Base-by-base conservation (phyloP, 1,140 invertebrate species). In the Cydia strobilella region DNA sequence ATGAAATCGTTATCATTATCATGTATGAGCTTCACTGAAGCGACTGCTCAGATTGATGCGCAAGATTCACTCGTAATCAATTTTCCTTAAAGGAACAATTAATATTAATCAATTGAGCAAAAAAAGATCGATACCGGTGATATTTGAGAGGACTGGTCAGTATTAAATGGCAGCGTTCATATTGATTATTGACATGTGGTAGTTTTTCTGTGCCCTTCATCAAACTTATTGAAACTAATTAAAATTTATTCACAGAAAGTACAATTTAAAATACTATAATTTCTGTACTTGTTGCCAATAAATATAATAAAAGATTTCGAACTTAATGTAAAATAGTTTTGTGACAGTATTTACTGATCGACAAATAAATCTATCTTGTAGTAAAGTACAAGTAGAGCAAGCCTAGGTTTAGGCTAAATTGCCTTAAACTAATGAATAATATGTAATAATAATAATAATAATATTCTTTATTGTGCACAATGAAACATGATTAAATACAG, bases 21-120 rank as follows among this genome's bases (percentile, higher is more conserved):
- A 69, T 69, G 27, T 69, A 69, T 35, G 65, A 35, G 65, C 18
- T 35, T 27, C 65, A 69, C 42, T 69, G 63, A 69, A 18, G 65
- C 27, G 31, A 9, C n/a, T 18, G 65, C 65, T 31, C 65, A 69
- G 65, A 69, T 69, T 31, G 65, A n/a, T 35, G 65, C 35, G 65
- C 65, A 69, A 69, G 65, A 69, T 69, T 69, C 65, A 69, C 35
- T 31, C 27, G 65, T 69, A 69, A 69, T 69, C 65, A 35, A 69
- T 69, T 69, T 69, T 69, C 65, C 65, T 35, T 69, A 35, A 69
- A 69, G 27, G 31, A 42, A 18, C 65, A 39, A 69, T 69, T 69
- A 69, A 69, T 69, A 69, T 69, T 69, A 69, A 69, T 69, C 65
- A 35, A 69, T 69, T 69, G 65, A 39, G 65, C 65, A 69, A 69